Evolutionary conservation across 2,797 vertebrate genomes (phyloP).

Genomic region (Gobionotothen gibberifrons): DNA sequence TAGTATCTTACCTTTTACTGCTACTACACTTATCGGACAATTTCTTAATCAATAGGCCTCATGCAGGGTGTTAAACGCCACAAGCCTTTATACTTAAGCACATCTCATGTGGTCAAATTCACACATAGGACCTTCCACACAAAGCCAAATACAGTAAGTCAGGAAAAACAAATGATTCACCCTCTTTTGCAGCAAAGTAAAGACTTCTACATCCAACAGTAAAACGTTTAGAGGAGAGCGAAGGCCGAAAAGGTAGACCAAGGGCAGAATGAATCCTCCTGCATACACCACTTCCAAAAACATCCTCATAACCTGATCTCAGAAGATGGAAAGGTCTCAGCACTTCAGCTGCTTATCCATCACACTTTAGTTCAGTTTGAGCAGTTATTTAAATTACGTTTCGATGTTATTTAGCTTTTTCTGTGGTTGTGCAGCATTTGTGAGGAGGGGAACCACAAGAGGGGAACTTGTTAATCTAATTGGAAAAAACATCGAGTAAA

Average conservation of each 20-base stretch:
- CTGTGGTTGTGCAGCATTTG: not conserved
- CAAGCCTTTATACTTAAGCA: not conserved
- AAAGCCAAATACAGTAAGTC: not conserved
- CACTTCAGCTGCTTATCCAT: not conserved
- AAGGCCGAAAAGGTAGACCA: slow-evolving; percentile 13
- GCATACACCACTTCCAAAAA: slow-evolving; percentile 21
- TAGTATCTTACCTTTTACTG: not conserved
- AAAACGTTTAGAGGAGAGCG: slow-evolving; percentile 2
- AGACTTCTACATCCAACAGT: not conserved
- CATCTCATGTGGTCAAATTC: not conserved
- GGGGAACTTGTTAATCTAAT: slow-evolving; percentile 6
- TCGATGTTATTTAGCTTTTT: not conserved
- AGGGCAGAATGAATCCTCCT: slow-evolving; percentile 27
- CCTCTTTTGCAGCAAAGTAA: not conserved
- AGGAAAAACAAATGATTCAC: not conserved
- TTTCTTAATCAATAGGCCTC: not conserved
- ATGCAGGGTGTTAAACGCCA: not conserved
- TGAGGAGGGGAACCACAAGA: slow-evolving; percentile 5
- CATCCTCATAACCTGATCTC: slow-evolving; percentile 14
- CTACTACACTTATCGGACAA: not conserved
- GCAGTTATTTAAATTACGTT: not conserved
- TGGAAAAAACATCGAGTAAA: slow-evolving; percentile 4
- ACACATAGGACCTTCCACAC: not conserved
- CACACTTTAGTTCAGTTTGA: not conserved
- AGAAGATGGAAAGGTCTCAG: not conserved